Evolutionary conservation across 2,797 vertebrate genomes (phyloP), one percentile per base, ranked within the genome.

Genomic region (Acropternis orthonyx): DNA sequence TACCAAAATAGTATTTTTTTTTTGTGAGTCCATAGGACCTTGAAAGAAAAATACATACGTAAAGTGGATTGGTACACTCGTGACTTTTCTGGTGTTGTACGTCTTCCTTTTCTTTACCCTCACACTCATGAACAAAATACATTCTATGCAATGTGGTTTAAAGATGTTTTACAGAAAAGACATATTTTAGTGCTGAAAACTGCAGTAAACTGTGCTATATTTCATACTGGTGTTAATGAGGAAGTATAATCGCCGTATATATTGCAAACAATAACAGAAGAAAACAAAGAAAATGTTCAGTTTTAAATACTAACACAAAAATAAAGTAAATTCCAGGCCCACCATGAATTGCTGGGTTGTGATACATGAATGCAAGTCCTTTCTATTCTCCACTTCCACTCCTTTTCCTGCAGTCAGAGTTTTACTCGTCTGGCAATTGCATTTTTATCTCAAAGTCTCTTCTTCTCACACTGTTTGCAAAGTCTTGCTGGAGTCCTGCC

Each of bases 11-110:
- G 91, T 94, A 94, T 97, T 96, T 97, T 73, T 58, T 37, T 37
- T 84, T 91, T 96, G 95, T 90, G 97, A 98, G 96, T 98, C 98
- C 98, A 98, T 96, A 97, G 97, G 97, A 98, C 96, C 94, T 97
- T 94, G 97, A 97, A 96, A 94, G 80, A 97, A 94, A 97, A 96
- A 96, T 93, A 97, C 71, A 89, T 92, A 96, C 3, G 12, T 93
- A 91, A 97, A 93, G 84, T 71, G 54, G 52, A 76, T 84, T 88
- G 87, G 59, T 84, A 89, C 85, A 85, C 48, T 87, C 1, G 1
- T 55, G 65, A 84, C 82, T 95, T 85, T 92, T 96, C 86, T 81
- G 74, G 74, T 95, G 74, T 82, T 95, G 88, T 80, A 95, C 39
- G 71, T 97, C 85, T 94, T 85, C 79, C 49, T 71, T 74, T 85